Percentiles rank a stretch among this genome's conserved stretches.
phyloP scores from a whole-genome alignment of 2,113 vertebrate genomes.

The Egretta garzetta region DNA sequence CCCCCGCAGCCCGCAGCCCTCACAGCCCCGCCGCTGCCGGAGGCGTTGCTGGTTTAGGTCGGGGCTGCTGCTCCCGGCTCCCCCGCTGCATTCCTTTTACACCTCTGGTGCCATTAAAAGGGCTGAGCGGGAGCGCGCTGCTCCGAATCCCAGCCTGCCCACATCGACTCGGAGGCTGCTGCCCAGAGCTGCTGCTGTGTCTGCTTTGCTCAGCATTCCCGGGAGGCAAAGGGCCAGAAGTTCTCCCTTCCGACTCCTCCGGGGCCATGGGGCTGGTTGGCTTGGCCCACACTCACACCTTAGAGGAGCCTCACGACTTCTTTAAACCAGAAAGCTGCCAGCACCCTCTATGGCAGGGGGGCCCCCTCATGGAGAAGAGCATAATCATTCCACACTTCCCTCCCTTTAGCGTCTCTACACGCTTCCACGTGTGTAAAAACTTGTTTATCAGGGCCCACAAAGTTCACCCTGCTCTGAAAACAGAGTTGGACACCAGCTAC shows the following conservation, averaged over 20 bases:
- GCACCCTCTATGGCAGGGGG: background rate
- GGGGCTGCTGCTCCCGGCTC: too few species aligned
- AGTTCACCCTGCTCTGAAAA: background rate
- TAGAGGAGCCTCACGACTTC: background rate
- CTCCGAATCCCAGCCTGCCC: background rate
- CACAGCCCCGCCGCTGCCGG: too few species aligned
- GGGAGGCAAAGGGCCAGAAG: background rate
- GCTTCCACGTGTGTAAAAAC: background rate
- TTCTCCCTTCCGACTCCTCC: too few species aligned
- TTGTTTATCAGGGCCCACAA: background rate
- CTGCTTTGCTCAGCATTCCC: background rate
- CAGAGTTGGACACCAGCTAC: background rate
- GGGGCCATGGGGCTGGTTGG: too few species aligned
- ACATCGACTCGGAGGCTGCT: background rate
- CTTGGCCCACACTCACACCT: background rate
- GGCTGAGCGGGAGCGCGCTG: background rate
- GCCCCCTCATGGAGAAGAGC: background rate
- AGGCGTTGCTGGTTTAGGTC: too few species aligned
- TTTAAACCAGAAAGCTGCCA: background rate
- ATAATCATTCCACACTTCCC: background rate
- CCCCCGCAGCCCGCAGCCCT: too few species aligned
- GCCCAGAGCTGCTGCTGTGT: background rate
- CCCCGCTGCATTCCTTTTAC: too few species aligned
- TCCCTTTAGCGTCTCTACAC: background rate
- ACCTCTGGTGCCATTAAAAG: too few species aligned